These are phyloP conservation scores for Lepisosteus oculatus DNA, from an alignment of 2,113 vertebrate species.

Conservation along the genomic window DNA sequence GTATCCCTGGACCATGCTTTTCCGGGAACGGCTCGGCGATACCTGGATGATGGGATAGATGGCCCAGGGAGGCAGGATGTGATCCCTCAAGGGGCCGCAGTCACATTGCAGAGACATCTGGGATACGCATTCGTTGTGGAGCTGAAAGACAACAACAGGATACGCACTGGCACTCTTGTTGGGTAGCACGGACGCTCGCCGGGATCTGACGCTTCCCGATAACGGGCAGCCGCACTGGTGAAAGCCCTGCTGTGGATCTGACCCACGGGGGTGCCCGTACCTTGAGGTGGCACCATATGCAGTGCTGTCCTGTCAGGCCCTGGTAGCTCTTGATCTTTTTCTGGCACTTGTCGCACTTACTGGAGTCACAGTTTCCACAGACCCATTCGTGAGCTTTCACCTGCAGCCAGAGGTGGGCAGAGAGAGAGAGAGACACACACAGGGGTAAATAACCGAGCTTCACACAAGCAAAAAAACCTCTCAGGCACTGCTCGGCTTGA, in stretches of 20 bases:
- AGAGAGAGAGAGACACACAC: conserved; percentile 19
- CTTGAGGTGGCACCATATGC: conserved; percentile 84
- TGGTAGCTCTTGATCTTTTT: conserved; percentile 81
- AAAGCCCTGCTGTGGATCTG: neutral
- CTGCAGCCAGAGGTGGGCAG: conserved; percentile 41
- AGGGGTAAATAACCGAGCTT: neutral
- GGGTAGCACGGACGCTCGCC: neutral
- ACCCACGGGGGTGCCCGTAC: conserved; percentile 47
- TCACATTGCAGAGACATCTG: conserved; percentile 64
- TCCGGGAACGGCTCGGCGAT: conserved; percentile 7
- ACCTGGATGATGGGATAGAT: conserved; percentile 84
- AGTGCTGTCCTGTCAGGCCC: conserved; percentile 73
- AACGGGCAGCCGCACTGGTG: neutral
- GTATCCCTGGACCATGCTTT: neutral
- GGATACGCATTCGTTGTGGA: conserved; percentile 76
- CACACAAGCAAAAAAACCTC: too few relatives aligned
- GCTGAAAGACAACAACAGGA: conserved; percentile 51
- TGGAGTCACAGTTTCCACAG: conserved; percentile 70
- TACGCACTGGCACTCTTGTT: neutral
- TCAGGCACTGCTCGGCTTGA: too few relatives aligned
- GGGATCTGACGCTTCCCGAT: neutral
- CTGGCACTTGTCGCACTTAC: conserved; percentile 79
- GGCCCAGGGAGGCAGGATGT: conserved; percentile 83
- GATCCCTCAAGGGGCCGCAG: conserved; percentile 79
- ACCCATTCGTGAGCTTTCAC: conserved; percentile 78